phyloP scores from a whole-genome alignment of 2,797 vertebrate species.

The Danio kyathit region DNA sequence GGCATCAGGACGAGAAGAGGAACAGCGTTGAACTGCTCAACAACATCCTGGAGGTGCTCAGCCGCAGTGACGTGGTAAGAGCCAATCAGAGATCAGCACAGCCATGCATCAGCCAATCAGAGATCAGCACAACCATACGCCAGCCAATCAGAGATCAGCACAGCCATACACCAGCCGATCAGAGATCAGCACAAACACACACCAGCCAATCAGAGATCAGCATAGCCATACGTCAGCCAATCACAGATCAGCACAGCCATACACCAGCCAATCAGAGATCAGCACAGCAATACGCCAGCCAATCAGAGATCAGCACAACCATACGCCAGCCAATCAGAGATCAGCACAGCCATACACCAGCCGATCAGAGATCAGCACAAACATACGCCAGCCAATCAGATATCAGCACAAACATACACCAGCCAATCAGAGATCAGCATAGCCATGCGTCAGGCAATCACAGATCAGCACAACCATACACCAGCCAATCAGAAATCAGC shows the following conservation, averaged over 20 bases:
- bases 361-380: background rate
- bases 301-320: background rate
- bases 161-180: conserved; percentile 35
- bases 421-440: conserved; percentile 36
- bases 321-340: background rate
- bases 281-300: no score
- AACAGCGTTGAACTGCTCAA: conserved; percentile 92
- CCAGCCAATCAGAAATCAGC: conserved; percentile 40
- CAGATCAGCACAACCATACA: no score
- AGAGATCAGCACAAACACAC: background rate
- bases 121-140: no score
- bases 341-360: no score
- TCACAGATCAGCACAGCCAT: background rate
- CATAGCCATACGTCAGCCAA: no score
- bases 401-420: no score
- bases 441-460: background rate
- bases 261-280: background rate
- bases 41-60: conserved; percentile 95
- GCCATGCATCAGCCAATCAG: background rate
- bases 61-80: conserved; percentile 88
- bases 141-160: conserved; percentile 37
- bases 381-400: background rate
- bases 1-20: conserved; percentile 77
- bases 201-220: background rate
- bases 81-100: background rate